Evolutionary conservation across 2,113 vertebrate genomes (phyloP).

Genomic region (Anoplopoma fimbria): DNA sequence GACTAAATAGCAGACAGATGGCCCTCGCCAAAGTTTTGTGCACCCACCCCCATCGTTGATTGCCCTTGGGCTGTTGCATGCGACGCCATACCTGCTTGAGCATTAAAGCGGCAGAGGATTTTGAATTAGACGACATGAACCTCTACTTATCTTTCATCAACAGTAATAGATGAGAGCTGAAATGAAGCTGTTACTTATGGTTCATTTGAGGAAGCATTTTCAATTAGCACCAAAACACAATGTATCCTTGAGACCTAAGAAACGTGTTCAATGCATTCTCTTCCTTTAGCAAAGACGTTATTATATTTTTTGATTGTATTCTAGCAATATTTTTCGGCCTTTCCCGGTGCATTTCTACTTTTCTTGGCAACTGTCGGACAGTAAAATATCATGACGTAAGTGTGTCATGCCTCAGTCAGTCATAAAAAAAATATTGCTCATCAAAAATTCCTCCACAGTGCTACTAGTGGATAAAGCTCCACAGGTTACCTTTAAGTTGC

Average conservation of each 20-base stretch:
- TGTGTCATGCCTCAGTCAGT: not conserved
- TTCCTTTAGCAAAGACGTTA: not conserved
- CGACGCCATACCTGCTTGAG: slow-evolving; percentile 66
- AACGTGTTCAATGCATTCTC: no score
- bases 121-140: slow-evolving; percentile 35
- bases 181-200: no score
- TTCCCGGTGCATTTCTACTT: not conserved
- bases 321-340: not conserved
- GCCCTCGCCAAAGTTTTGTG: slow-evolving; percentile 72
- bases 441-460: not conserved
- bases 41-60: slow-evolving; percentile 62
- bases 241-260: no score
- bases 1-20: slow-evolving; percentile 87
- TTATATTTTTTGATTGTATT: not conserved
- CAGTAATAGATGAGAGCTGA: slow-evolving; percentile 17
- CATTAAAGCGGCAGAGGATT: slow-evolving; percentile 54
- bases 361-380: not conserved
- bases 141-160: slow-evolving; percentile 30
- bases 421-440: not conserved
- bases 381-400: not conserved
- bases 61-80: slow-evolving; percentile 71
- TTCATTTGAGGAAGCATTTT: no score
- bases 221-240: no score
- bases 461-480: not conserved
- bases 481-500: not conserved